phyloP scores from a whole-genome alignment of 1,140 invertebrate species.

The Steinernema khuongi region DNA sequence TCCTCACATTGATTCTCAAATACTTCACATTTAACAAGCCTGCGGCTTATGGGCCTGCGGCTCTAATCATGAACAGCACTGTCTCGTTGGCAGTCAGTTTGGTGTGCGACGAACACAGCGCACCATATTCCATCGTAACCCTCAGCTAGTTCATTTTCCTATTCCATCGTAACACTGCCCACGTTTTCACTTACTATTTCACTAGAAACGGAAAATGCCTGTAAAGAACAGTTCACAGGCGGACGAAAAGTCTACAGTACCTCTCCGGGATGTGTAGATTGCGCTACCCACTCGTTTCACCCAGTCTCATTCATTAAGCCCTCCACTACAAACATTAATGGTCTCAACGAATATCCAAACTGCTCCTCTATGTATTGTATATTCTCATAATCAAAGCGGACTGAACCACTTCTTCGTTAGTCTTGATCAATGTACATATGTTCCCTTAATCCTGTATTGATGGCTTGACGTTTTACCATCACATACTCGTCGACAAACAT shows the following conservation, averaged over 20 bases:
- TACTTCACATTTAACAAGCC: background rate
- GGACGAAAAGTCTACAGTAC: constrained; percentile 1
- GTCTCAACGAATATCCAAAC: constrained; percentile 5
- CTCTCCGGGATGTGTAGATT: background rate
- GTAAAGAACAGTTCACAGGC: background rate
- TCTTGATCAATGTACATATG: constrained; percentile 11
- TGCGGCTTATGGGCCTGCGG: background rate
- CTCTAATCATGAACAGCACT: background rate
- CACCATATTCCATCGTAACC: background rate
- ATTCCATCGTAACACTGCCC: constrained; percentile 12
- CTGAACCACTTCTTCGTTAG: background rate
- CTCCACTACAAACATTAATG: background rate
- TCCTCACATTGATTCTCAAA: constrained; percentile 10
- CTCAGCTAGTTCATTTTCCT: background rate
- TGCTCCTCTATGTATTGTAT: background rate
- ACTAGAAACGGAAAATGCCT: background rate
- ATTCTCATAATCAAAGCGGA: background rate
- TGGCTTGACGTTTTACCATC: too few species aligned
- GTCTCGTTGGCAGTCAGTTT: background rate
- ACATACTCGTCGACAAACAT: too few species aligned
- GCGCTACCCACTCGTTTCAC: background rate
- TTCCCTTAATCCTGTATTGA: background rate
- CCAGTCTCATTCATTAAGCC: background rate
- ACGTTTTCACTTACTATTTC: background rate
- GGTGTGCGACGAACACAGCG: background rate